Base-by-base conservation (phyloP, 2,797 vertebrate species). In the Cryptoprocta ferox region DNA sequence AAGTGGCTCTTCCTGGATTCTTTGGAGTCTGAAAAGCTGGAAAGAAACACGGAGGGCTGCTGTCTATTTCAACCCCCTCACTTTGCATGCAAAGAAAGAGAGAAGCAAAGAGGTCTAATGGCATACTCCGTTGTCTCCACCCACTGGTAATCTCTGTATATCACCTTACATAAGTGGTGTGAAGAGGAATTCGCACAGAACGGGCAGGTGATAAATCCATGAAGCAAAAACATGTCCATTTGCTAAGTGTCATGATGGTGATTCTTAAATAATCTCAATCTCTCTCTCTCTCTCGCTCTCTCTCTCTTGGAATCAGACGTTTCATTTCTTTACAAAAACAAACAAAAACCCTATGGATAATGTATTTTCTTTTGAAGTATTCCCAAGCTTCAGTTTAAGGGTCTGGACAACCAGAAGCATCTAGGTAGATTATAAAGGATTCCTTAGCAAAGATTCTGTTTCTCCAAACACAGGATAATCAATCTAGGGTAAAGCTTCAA, bases 401-500 rank as follows among this genome's bases (percentile, higher is more conserved):
- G 2, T 70, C 45, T 68, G 14, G 78, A 66, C 24, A 95, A 65
- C 6, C 1, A 78, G 70, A 73, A 83, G 8, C 78, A 79, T 92
- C 61, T 35, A 73, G 42, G 78, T 53, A 91, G 50, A 97, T 48
- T 87, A 15, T 35, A 78, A 79, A 92, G 82, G 42, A 89, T 88
- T 92, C 24, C n/a, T 97, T 83, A 79, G 78, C 48, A 92, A 89
- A 94, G 61, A 89, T 92, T 73, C 32, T 39, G 14, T 63, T 91
- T 95, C 59, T 94, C 35, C 84, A 94, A 89, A 91, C 48, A 75
- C 48, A 91, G n/a, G 14, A 53, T 37, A 95, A 91, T 94, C 88
- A 79, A 84, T 89, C 50, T 86, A 89, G 91, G 53, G n/a, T 86
- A 96, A 91, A 32, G 1, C 68, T 95, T 92, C 91, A 78, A 76